Evolutionary conservation across 2,888 invertebrate species (phyloP).

Genomic region (Stenodera caucasica): DNA sequence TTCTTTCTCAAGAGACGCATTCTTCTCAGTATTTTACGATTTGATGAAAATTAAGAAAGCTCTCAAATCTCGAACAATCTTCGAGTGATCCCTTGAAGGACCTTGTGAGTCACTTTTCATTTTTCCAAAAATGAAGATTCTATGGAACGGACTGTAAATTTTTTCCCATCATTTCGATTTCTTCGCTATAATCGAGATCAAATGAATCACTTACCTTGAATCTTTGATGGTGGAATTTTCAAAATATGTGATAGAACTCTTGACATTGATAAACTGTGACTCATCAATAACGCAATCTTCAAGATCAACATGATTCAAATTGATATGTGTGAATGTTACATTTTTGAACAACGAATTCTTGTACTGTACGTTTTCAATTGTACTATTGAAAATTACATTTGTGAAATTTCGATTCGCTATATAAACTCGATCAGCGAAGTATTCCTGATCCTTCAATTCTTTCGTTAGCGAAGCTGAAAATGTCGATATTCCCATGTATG

Average conservation of each 20-base stretch:
- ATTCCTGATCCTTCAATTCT: conserved; percentile 54
- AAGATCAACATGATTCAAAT: conserved; percentile 73
- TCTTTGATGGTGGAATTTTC: conserved; percentile 64
- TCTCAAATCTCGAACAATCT: too few species aligned
- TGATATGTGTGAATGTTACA: conserved; percentile 68
- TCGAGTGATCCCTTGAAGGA: too few species aligned
- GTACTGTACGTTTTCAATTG: conserved; percentile 68
- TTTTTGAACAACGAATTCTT: conserved; percentile 63
- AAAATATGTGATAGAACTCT: conserved; percentile 70
- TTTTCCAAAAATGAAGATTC: too few species aligned
- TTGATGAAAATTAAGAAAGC: too few species aligned
- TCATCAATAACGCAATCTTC: conserved; percentile 70
- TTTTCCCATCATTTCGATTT: too few species aligned
- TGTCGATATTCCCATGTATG: conserved; percentile 60
- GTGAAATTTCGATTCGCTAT: conserved; percentile 43
- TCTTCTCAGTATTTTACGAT: too few species aligned
- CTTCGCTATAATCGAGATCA: too few species aligned
- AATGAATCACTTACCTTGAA: conserved; percentile 65
- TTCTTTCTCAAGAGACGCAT: too few species aligned
- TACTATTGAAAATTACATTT: conserved; percentile 59
- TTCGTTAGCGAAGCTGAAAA: conserved; percentile 60
- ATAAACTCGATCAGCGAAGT: conserved; percentile 43
- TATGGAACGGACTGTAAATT: too few species aligned
- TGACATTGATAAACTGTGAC: conserved; percentile 70
- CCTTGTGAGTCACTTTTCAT: too few species aligned